Percentiles rank a stretch among this genome's conserved stretches.
These are phyloP conservation scores for Coryphaenoides rupestris DNA, from an alignment of 2,113 vertebrate genomes.

Conservation along the genomic window DNA sequence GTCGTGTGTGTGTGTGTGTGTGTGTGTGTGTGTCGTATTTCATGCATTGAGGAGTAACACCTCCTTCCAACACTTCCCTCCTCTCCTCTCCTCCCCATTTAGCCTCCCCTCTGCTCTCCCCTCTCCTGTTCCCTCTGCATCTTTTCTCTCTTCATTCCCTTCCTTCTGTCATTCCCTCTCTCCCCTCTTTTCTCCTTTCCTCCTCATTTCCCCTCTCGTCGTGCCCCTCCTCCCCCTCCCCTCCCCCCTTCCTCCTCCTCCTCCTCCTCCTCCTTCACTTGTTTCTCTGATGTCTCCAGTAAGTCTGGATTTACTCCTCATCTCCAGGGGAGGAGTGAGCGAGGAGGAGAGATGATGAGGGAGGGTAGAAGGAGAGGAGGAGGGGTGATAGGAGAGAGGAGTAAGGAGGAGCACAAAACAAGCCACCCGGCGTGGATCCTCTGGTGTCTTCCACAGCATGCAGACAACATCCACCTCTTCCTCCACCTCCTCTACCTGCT, in stretches of 20 bases:
- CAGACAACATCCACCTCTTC: not conserved
- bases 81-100: slow-evolving; percentile 6
- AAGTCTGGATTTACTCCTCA: no score
- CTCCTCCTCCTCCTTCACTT: slow-evolving; percentile 22
- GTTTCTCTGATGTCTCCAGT: not conserved
- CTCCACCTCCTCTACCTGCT: not conserved
- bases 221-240: slow-evolving; percentile 24
- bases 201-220: not conserved
- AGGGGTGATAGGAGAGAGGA: not conserved
- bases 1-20: no score
- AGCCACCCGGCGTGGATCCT: no score
- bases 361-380: not conserved
- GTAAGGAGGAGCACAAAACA: not conserved
- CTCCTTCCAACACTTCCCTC: slow-evolving; percentile 6
- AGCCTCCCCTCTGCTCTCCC: not conserved
- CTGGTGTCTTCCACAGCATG: no score
- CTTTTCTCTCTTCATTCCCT: not conserved
- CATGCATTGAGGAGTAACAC: no score
- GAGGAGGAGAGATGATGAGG: no score
- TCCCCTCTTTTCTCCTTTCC: not conserved
- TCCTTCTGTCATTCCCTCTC: not conserved
- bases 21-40: slow-evolving; percentile 28
- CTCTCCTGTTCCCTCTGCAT: slow-evolving; percentile 11
- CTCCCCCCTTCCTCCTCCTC: not conserved
- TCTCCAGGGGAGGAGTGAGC: no score